phyloP scores from a whole-genome alignment of 2,113 vertebrate species.

The Cichladusa arquata region DNA sequence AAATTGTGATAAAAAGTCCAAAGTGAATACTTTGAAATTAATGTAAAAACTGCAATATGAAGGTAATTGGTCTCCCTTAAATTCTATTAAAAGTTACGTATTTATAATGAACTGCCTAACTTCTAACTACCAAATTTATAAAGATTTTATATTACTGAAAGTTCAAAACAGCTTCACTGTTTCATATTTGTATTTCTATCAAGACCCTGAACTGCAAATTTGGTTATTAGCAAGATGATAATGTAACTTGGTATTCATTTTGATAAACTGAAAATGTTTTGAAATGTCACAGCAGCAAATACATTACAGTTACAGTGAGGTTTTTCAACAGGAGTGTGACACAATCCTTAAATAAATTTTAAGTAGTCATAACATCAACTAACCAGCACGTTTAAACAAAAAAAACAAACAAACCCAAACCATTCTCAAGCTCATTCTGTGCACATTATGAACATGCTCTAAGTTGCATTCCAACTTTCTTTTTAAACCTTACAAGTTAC shows the following conservation, averaged over 20 bases:
- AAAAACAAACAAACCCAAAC: conserved; percentile 71
- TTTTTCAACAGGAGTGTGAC: conserved; percentile 87
- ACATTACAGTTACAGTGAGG: conserved; percentile 84
- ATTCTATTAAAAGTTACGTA: conserved; percentile 62
- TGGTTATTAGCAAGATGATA: conserved; percentile 92
- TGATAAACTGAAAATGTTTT: conserved; percentile 81
- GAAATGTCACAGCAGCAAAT: conserved; percentile 88
- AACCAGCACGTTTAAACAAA: conserved; percentile 85
- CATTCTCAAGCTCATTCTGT: conserved; percentile 89
- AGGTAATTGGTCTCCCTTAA: conserved; percentile 72
- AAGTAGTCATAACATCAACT: conserved; percentile 83
- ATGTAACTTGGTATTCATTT: conserved; percentile 80
- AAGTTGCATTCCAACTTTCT: conserved; percentile 88
- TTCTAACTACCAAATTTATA: conserved; percentile 77
- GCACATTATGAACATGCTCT: conserved; percentile 94
- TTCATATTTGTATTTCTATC: conserved; percentile 79
- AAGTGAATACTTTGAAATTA: conserved; percentile 64
- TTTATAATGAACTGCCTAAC: conserved; percentile 77
- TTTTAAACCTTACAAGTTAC: conserved; percentile 83
- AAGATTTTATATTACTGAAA: conserved; percentile 77
- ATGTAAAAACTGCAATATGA: conserved; percentile 75
- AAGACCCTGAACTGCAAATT: conserved; percentile 94
- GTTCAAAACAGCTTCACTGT: conserved; percentile 86
- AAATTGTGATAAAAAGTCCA: conserved; percentile 67
- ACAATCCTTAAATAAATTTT: conserved; percentile 85